Evolutionary conservation across 2,797 vertebrate species (phyloP).

Genomic region (Hylomyscus alleni): DNA sequence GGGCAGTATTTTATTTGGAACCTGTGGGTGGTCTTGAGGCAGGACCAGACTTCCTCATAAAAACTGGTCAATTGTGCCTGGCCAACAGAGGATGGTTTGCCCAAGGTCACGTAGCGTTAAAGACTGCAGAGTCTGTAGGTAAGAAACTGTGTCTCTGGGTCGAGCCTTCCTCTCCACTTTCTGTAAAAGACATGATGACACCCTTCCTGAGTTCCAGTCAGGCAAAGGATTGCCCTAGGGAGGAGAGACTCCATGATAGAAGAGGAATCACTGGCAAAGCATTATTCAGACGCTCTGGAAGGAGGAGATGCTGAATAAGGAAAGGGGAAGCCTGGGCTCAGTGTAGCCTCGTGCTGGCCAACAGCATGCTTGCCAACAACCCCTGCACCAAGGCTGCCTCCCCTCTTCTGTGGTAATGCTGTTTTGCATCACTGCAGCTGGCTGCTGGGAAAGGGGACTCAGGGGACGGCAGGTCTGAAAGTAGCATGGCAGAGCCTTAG

Average conservation of each 20-base stretch:
- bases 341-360: neutral
- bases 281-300: neutral
- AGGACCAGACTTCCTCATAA: neutral
- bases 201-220: too few relatives aligned
- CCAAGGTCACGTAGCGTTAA: neutral
- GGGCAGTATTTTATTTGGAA: neutral
- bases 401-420: too few relatives aligned
- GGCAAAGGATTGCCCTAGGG: too few relatives aligned
- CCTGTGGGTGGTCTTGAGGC: neutral
- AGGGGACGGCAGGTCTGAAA: neutral
- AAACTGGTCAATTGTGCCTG: neutral
- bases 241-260: too few relatives aligned
- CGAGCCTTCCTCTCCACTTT: neutral
- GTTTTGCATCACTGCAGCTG: fast-evolving
- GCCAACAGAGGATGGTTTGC: neutral
- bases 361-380: neutral
- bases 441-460: neutral
- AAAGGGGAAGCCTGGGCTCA: fast-evolving
- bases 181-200: neutral
- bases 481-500: neutral
- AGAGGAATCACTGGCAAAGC: neutral
- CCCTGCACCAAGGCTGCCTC: neutral
- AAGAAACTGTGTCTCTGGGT: fast-evolving
- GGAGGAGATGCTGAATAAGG: neutral
- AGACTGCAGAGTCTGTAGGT: neutral